Percentiles rank a stretch among this genome's conserved stretches.
Conservation (phyloP, 2,797 vertebrate genomes). For the Bradypodion ventrale region DNA sequence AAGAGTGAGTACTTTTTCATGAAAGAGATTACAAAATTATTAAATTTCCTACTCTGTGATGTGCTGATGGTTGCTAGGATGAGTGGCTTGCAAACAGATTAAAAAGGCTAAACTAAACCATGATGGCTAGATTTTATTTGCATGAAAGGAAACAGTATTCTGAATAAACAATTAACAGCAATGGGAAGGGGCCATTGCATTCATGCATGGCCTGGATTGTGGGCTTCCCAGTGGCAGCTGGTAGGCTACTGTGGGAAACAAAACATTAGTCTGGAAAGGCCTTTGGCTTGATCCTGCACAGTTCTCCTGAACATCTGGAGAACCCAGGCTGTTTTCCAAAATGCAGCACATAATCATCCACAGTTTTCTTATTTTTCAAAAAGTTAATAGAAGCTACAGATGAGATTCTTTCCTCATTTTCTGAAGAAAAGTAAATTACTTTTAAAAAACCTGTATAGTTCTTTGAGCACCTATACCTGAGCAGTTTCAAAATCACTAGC, state of each 20-base stretch:
- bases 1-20: not conserved
- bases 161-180: not conserved
- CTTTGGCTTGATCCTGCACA: not conserved
- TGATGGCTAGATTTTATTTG: not conserved
- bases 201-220: not conserved
- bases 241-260: not conserved
- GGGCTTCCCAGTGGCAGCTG: not conserved
- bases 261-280: not conserved
- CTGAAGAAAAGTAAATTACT: not conserved
- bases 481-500: too few relatives aligned
- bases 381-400: not conserved
- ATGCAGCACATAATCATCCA: too few relatives aligned
- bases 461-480: too few relatives aligned
- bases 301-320: not conserved
- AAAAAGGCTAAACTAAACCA: not conserved
- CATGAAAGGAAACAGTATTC: not conserved
- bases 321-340: not conserved
- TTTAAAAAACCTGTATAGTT: not conserved
- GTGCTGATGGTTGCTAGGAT: not conserved
- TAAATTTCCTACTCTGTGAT: not conserved
- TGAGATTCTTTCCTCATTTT: not conserved
- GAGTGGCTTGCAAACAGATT: not conserved
- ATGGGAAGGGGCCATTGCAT: not conserved
- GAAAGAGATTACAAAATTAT: too few relatives aligned
- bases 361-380: not conserved